Evolutionary conservation across 2,888 invertebrate species (phyloP), one percentile per base, ranked within the genome.

Genomic region (Conus canariensis): DNA sequence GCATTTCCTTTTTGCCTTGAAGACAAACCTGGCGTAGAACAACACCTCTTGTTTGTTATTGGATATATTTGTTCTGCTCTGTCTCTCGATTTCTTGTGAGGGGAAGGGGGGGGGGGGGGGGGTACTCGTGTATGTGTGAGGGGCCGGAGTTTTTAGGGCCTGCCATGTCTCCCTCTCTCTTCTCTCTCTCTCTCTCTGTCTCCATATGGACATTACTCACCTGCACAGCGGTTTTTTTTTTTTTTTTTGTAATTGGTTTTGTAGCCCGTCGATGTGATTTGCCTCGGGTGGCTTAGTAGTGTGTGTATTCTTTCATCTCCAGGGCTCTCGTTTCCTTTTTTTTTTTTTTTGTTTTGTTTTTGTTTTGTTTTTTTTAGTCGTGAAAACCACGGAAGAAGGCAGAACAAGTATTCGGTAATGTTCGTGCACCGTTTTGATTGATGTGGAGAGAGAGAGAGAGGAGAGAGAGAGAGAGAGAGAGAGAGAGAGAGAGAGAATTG

Each of bases 1-100:
- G 87, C 87, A 87, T 45, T 67, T 45, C 59, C 64, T 87, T 87
- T 67, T 70, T 87, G 87, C 87, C 87, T 87, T 87, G 64, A 67
- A 60, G 14, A 60, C 9, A 60, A 60, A 60, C 22, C 30, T 70
- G 87, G 87, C 87, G 87, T 87, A 87, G 87, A 87, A 87, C 45
- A 87, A 87, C 87, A 87, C 70, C 87, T 60, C 30, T 60, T 64
- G 60, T 85, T 70, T 25, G 30, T 80, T 80, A 19, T 74, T 74
- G 22, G 60, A 67, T 87, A 9, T 67, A 70, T 85, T 58, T 85
- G 25, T 85, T 85, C 85, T 60, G n/a, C 25, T 25, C 80, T 45
- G 9, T 45, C 30, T 80, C 70, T 74, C 9, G 22, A 4, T 74
- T 58, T 30, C 56, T 83, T 45, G 6, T 83, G 70, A 60, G 70